Percentiles rank a stretch among this genome's conserved stretches.
phyloP scores from a whole-genome alignment of 2,797 vertebrate genomes.

The Pogonophryne albipinna region DNA sequence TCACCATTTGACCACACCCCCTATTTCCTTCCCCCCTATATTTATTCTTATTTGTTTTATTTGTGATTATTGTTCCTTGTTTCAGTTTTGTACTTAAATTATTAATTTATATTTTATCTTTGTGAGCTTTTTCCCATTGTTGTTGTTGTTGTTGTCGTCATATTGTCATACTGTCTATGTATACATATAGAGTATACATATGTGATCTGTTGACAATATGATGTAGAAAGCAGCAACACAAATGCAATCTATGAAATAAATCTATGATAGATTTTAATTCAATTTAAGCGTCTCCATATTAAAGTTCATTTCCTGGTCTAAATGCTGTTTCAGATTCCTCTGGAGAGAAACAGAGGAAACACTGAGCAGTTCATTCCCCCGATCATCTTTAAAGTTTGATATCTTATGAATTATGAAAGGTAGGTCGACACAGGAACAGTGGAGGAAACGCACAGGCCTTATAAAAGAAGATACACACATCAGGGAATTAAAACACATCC shows the following conservation, averaged over 20 bases:
- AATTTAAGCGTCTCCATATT: not conserved
- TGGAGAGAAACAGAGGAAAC: not conserved
- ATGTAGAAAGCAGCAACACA: not conserved
- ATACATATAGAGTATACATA: too few relatives aligned
- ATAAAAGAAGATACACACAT: not conserved
- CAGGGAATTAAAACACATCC: constrained; percentile 8
- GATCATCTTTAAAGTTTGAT: constrained; percentile 59
- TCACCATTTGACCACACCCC: too few relatives aligned
- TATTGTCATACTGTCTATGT: too few relatives aligned
- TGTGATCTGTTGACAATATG: not conserved
- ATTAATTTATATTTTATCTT: too few relatives aligned
- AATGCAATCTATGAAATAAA: not conserved
- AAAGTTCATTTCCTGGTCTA: not conserved
- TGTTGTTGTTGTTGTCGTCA: too few relatives aligned
- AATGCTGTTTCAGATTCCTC: constrained; percentile 7
- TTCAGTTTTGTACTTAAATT: too few relatives aligned
- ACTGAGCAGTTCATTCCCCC: constrained; percentile 24
- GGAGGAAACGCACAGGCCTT: constrained; percentile 11
- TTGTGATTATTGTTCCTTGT: too few relatives aligned
- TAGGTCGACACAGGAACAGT: constrained; percentile 3
- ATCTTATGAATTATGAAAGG: constrained; percentile 55
- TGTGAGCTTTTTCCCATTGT: too few relatives aligned
- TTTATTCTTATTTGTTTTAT: too few relatives aligned
- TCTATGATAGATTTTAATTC: not conserved
- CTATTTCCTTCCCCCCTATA: too few relatives aligned